Percentiles rank a stretch among this genome's conserved stretches.
These are phyloP conservation scores for Malacosoma neustria DNA, from an alignment of 2,888 invertebrate genomes.

Conservation along the genomic window DNA sequence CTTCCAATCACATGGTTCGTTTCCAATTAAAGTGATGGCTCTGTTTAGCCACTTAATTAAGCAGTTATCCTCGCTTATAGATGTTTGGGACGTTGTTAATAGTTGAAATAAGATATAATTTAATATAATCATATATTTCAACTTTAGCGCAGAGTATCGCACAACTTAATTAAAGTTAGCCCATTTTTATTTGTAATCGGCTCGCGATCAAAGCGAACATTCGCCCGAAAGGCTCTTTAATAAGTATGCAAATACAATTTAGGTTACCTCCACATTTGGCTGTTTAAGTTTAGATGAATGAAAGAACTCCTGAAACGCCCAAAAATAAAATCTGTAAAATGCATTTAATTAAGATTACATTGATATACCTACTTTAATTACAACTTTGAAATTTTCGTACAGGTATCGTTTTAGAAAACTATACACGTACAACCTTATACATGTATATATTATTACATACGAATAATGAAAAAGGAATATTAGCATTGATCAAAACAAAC, in stretches of 20 bases:
- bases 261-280: constrained; percentile 13
- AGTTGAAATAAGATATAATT: background rate
- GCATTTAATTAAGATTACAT: constrained; percentile 24
- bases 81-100: background rate
- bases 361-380: constrained; percentile 15
- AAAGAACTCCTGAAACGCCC: constrained; percentile 1
- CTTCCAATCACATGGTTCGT: too few species aligned
- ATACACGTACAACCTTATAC: too few species aligned
- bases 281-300: constrained; percentile 20
- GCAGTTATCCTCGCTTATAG: background rate
- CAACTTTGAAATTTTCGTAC: background rate
- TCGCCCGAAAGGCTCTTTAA: constrained; percentile 19
- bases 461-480: too few species aligned
- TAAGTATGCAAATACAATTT: constrained; percentile 31
- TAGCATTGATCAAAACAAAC: too few species aligned
- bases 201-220: constrained; percentile 22
- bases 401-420: too few species aligned
- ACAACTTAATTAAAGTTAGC: constrained; percentile 25
- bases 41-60: too few species aligned
- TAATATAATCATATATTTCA: background rate
- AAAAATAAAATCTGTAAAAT: constrained; percentile 12
- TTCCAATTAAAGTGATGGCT: too few species aligned
- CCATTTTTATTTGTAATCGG: constrained; percentile 21
- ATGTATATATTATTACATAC: too few species aligned
- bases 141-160: background rate